Evolutionary conservation across 2,113 vertebrate species (phyloP).

Genomic region (Muscicapa adusta): DNA sequence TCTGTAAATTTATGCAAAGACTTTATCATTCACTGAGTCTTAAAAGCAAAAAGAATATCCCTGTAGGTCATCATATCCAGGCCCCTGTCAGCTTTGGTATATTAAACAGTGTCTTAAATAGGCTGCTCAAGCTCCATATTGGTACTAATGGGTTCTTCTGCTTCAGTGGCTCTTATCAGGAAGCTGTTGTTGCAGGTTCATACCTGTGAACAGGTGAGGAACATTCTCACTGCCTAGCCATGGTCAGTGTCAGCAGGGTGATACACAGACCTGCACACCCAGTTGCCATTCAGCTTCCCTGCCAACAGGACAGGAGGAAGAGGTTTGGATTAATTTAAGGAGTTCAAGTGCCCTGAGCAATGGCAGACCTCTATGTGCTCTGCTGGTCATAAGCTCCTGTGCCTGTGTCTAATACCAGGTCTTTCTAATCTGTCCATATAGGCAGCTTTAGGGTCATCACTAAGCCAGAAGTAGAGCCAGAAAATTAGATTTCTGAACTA

Average conservation of each 20-base stretch:
- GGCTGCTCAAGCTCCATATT: not conserved
- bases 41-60: constrained; percentile 5
- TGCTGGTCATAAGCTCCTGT: not conserved
- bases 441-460: not conserved
- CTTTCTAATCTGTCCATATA: not conserved
- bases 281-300: not conserved
- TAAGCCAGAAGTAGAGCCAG: not conserved
- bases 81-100: not conserved
- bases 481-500: not conserved
- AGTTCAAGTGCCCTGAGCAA: not conserved
- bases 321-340: not conserved
- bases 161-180: not conserved
- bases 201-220: not conserved
- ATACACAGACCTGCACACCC: not conserved
- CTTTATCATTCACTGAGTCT: not conserved
- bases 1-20: constrained; percentile 41
- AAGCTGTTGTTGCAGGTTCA: not conserved
- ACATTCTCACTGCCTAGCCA: not conserved
- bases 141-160: not conserved
- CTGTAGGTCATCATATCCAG: not conserved
- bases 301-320: not conserved
- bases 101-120: not conserved
- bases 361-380: not conserved
- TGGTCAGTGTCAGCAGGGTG: not conserved
- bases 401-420: not conserved